Evolutionary conservation across 2,797 vertebrate species (phyloP).

Genomic region (Hypotaenidia okinawae): DNA sequence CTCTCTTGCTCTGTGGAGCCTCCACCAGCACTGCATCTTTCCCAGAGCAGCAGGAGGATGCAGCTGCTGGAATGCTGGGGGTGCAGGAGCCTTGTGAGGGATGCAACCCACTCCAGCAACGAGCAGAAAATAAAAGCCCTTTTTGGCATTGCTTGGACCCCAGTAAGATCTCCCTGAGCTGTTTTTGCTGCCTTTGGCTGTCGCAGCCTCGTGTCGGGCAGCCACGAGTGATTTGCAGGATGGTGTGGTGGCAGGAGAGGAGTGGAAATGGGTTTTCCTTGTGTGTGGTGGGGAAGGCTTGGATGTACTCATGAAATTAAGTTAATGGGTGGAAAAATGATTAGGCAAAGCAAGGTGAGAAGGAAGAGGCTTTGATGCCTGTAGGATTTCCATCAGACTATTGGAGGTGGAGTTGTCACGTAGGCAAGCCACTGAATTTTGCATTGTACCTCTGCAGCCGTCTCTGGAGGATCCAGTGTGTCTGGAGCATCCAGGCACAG

Average conservation of each 20-base stretch:
- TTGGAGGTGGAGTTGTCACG: rapidly evolving
- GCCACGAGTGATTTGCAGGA: not conserved
- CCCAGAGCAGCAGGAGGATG: not conserved
- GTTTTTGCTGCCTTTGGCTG: not conserved
- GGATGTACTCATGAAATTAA: not conserved
- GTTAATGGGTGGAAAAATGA: not conserved
- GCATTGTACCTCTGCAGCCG: not conserved
- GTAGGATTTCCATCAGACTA: rapidly evolving
- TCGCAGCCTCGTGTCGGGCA: rapidly evolving
- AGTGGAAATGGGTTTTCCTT: not conserved
- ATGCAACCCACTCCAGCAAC: rapidly evolving
- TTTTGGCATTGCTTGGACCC: not conserved
- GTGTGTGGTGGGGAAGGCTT: not conserved
- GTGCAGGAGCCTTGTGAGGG: rapidly evolving
- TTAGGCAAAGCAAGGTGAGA: not conserved
- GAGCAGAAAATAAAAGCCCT: not conserved
- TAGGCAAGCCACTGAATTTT: rapidly evolving
- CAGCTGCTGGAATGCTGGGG: not conserved
- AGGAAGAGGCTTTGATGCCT: not conserved
- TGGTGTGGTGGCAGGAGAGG: not conserved
- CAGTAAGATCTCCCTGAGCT: not conserved
- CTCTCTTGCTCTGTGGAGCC: not conserved
- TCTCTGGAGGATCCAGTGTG: not conserved
- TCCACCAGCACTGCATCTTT: not conserved
- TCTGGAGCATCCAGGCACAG: not conserved